Evolutionary conservation across 2,113 vertebrate genomes (phyloP).

Genomic region (Balaeniceps rex): DNA sequence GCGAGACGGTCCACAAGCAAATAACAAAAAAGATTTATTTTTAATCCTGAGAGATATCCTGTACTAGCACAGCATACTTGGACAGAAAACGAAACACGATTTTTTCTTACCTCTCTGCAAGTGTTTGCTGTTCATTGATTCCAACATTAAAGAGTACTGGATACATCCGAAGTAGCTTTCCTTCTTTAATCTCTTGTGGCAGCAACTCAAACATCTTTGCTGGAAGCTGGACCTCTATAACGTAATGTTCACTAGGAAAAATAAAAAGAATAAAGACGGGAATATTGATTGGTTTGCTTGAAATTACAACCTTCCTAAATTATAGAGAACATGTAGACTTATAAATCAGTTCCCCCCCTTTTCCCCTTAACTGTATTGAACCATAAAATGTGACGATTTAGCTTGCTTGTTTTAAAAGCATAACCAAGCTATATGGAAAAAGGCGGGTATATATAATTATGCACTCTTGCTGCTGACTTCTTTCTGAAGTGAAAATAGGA

Average conservation of each 20-base stretch:
- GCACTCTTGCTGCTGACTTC: not conserved
- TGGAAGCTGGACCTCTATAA: conserved; percentile 92
- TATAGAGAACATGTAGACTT: not conserved
- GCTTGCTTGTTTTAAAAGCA: not conserved
- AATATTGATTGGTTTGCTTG: not conserved
- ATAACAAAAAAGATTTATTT: not conserved
- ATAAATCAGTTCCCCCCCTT: not conserved
- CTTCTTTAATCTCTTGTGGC: conserved; percentile 90
- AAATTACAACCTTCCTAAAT: not conserved
- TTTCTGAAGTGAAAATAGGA: not conserved
- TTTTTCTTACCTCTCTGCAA: conserved; percentile 89
- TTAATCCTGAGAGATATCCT: not conserved
- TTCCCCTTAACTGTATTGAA: not conserved
- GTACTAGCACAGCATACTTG: not conserved
- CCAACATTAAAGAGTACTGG: conserved; percentile 96
- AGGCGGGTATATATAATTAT: not conserved
- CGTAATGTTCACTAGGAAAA: conserved; percentile 83
- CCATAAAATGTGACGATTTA: not conserved
- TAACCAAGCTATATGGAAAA: not conserved
- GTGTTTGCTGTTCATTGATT: conserved; percentile 97
- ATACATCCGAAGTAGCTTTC: conserved; percentile 83
- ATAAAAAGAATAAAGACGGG: not conserved
- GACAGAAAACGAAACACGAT: not conserved
- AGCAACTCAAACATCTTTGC: conserved; percentile 84
- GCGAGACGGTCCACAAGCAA: not conserved